A percentile compares a stretch with the other conserved stretches of the same genome.
phyloP scores from a whole-genome alignment of 2,797 vertebrate genomes.

The Lates japonicus region DNA sequence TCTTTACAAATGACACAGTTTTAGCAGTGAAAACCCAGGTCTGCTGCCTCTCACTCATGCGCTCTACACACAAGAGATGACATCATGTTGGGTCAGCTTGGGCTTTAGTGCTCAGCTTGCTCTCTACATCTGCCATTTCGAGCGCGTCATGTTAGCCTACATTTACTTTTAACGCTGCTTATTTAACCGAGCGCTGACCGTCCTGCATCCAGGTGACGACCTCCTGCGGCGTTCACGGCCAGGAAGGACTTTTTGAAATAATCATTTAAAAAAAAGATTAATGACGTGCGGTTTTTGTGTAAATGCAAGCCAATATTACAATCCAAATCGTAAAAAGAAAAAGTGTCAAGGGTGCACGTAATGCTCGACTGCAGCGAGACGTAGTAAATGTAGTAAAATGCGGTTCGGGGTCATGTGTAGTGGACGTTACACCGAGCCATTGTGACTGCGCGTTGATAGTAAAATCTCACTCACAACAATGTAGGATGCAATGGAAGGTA shows the following conservation, averaged over 20 bases:
- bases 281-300: constrained; percentile 24
- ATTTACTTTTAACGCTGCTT: constrained; percentile 52
- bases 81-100: constrained; percentile 84
- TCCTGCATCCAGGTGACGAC: constrained; percentile 14
- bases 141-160: constrained; percentile 64
- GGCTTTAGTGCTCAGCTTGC: constrained; percentile 72
- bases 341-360: background rate
- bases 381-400: constrained; percentile 44
- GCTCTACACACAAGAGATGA: constrained; percentile 73
- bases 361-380: background rate
- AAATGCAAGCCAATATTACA: background rate
- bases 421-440: constrained; percentile 58
- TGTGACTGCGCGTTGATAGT: constrained; percentile 71
- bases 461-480: constrained; percentile 78
- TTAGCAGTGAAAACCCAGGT: constrained; percentile 50
- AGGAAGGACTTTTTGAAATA: background rate
- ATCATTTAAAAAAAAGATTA: no score
- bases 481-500: constrained; percentile 65
- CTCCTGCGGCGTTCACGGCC: background rate
- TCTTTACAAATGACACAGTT: constrained; percentile 54
- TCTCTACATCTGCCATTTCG: constrained; percentile 75
- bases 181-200: constrained; percentile 40
- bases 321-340: background rate
- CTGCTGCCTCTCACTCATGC: constrained; percentile 74
- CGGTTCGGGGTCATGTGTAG: constrained; percentile 43